phyloP scores from a whole-genome alignment of 2,888 invertebrate genomes.

The Linnaemya tessellans region DNA sequence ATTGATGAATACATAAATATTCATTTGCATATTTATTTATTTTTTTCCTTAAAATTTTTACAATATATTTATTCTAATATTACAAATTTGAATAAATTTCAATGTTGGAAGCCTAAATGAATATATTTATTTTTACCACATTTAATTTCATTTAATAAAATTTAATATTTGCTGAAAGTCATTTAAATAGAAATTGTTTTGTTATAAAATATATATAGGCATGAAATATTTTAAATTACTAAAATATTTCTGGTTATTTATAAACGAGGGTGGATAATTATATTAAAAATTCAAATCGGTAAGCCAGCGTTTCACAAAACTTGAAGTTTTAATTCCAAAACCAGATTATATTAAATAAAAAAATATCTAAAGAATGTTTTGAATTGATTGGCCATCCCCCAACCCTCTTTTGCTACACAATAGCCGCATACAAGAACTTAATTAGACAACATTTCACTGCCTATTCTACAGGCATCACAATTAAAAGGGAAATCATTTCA shows the following conservation, averaged over 20 bases:
- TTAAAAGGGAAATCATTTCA: background rate
- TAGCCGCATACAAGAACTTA: background rate
- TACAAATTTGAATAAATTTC: background rate
- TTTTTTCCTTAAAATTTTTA: no score
- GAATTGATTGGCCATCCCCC: no score
- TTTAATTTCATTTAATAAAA: background rate
- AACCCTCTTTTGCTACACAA: no score
- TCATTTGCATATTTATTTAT: no score
- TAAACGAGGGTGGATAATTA: background rate
- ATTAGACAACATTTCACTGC: background rate
- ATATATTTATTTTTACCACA: slow-evolving; percentile 19
- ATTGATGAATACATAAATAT: background rate
- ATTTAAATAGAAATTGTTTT: background rate
- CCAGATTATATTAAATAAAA: no score
- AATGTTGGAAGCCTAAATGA: background rate
- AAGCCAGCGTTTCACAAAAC: no score
- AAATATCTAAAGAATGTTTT: no score
- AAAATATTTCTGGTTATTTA: background rate
- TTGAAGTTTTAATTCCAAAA: no score
- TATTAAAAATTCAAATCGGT: no score
- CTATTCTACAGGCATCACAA: background rate
- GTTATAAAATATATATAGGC: background rate
- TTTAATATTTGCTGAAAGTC: background rate
- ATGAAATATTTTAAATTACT: background rate
- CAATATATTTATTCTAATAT: background rate